A percentile compares a stretch with the other conserved stretches of the same genome.
These are phyloP conservation scores for Dryobotodes eremita DNA, from an alignment of 2,888 invertebrate genomes.

Conservation along the genomic window DNA sequence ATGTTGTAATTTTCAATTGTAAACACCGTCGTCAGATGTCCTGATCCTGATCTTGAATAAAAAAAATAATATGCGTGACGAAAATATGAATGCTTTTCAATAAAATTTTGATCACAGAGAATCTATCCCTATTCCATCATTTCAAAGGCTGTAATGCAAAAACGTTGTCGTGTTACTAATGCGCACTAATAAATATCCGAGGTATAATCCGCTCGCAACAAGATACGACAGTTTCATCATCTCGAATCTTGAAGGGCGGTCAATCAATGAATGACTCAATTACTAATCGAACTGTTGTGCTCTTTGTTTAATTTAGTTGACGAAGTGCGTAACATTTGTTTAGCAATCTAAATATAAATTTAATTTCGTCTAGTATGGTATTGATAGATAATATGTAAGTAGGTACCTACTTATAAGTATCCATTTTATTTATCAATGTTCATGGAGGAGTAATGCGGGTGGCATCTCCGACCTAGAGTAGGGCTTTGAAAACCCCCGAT, in stretches of 20 bases:
- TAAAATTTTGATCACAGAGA: slow-evolving; percentile 4
- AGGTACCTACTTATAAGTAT: background rate
- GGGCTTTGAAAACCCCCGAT: slow-evolving; percentile 72
- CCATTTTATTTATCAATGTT: slow-evolving; percentile 31
- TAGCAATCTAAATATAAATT: slow-evolving; percentile 17
- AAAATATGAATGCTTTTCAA: slow-evolving; percentile 24
- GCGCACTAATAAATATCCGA: slow-evolving; percentile 20
- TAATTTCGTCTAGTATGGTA: slow-evolving; percentile 6
- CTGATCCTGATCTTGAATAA: slow-evolving; percentile 18
- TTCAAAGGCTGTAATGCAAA: slow-evolving; percentile 19
- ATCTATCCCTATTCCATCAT: slow-evolving; percentile 33
- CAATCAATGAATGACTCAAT: slow-evolving; percentile 37
- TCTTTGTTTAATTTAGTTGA: slow-evolving; percentile 16
- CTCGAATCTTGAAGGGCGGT: slow-evolving; percentile 26
- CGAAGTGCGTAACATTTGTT: slow-evolving; percentile 16
- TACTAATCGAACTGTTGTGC: slow-evolving; percentile 19
- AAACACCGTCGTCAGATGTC: background rate
- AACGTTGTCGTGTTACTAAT: slow-evolving; percentile 36
- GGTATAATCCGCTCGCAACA: slow-evolving; percentile 40
- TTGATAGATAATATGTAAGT: background rate
- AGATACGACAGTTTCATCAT: slow-evolving; percentile 56
- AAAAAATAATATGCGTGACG: slow-evolving; percentile 21
- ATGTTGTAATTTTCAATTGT: background rate
- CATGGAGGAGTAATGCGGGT: slow-evolving; percentile 46
- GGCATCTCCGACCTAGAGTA: slow-evolving; percentile 57